A percentile compares a stretch with the other conserved stretches of the same genome.
phyloP scores from a whole-genome alignment of 2,113 vertebrate species.

The Asarcornis scutulata region DNA sequence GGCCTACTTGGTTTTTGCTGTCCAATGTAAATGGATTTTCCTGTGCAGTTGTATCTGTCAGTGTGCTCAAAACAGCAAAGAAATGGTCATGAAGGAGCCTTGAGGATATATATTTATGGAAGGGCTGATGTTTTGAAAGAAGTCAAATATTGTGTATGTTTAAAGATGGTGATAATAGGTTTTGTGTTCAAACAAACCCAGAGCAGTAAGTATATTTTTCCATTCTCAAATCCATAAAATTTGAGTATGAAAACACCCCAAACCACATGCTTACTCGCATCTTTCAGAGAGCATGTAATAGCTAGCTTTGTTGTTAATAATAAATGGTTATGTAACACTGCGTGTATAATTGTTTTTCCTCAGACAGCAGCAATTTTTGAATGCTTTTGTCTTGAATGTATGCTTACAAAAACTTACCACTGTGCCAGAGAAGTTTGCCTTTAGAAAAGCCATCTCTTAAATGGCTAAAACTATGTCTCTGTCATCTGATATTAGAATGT shows the following conservation, averaged over 20 bases:
- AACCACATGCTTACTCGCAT: slow-evolving; percentile 54
- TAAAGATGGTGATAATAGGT: neutral
- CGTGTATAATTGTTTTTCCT: slow-evolving; percentile 7
- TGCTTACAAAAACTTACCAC: neutral
- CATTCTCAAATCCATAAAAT: slow-evolving; percentile 19
- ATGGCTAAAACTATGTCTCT: neutral
- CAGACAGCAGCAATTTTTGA: slow-evolving; percentile 10
- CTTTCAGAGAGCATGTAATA: slow-evolving; percentile 38
- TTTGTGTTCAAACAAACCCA: neutral
- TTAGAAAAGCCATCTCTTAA: neutral
- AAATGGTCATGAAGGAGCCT: neutral
- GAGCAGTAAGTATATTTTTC: slow-evolving; percentile 37
- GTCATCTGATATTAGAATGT: neutral
- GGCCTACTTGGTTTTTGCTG: neutral
- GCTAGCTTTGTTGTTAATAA: slow-evolving; percentile 40
- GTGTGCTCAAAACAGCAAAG: neutral
- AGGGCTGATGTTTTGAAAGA: neutral
- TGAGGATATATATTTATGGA: neutral
- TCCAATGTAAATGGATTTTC: neutral
- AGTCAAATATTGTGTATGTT: neutral
- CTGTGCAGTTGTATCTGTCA: neutral
- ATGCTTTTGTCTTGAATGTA: neutral
- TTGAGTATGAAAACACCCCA: slow-evolving; percentile 28
- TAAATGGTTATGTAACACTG: neutral
- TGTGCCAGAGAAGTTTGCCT: neutral